These are phyloP conservation scores for Cichlasoma orientale DNA, from an alignment of 2,797 vertebrate species.

Conservation along the genomic window DNA sequence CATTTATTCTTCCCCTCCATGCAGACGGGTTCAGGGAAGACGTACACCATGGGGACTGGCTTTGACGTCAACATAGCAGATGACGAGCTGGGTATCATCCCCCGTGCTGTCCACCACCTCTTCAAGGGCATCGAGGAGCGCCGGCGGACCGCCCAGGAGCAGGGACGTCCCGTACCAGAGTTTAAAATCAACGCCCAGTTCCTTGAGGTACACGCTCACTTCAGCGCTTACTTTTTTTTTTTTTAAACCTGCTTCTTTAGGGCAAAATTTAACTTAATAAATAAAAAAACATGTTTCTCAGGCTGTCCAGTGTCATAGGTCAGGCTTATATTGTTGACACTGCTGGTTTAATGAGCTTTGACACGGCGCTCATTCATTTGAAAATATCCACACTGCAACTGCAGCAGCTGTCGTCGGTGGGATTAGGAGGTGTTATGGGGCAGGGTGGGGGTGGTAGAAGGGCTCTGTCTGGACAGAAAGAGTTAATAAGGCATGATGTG, in stretches of 20 bases:
- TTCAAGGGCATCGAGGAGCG: constrained; percentile 90
- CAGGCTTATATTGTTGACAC: constrained; percentile 40
- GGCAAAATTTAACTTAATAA: neutral
- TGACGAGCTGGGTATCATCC: constrained; percentile 90
- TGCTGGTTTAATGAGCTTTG: constrained; percentile 24
- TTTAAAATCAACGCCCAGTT: constrained; percentile 97
- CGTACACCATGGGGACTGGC: constrained; percentile 95
- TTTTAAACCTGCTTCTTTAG: too few species aligned
- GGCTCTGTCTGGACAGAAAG: constrained; percentile 15
- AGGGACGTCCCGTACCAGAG: constrained; percentile 88
- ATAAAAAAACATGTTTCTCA: neutral
- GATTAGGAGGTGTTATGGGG: constrained; percentile 26
- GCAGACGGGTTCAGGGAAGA: constrained; percentile 95
- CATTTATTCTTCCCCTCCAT: neutral
- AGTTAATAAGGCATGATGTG: constrained; percentile 26
- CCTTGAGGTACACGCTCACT: constrained; percentile 84
- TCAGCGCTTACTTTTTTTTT: neutral
- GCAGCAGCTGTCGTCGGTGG: constrained; percentile 58
- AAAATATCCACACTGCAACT: constrained; percentile 38
- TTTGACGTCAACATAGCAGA: constrained; percentile 90
- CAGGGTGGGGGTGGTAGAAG: neutral
- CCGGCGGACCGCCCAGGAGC: constrained; percentile 83
- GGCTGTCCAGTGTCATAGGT: constrained; percentile 19
- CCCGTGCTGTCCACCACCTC: constrained; percentile 90
- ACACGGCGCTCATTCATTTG: constrained; percentile 34